phyloP scores from a whole-genome alignment of 2,113 vertebrate genomes.

The Scomber scombrus region DNA sequence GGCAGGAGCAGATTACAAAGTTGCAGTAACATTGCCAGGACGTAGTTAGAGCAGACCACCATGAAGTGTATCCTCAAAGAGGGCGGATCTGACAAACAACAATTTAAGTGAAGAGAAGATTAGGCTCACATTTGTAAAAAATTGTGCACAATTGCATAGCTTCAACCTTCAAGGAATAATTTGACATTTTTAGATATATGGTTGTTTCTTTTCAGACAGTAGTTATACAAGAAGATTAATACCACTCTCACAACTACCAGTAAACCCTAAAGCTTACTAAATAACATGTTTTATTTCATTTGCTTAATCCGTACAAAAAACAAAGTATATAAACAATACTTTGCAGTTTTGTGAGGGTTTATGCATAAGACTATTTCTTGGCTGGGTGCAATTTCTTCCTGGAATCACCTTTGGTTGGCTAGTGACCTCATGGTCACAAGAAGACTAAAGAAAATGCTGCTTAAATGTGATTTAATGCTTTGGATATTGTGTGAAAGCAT shows the following conservation, averaged over 20 bases:
- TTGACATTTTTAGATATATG: not conserved
- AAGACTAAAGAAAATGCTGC: not conserved
- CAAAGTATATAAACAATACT: no score
- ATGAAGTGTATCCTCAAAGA: constrained; percentile 46
- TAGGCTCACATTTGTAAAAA: constrained; percentile 1
- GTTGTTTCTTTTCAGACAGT: not conserved
- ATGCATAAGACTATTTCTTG: not conserved
- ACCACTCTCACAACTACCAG: not conserved
- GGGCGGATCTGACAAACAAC: constrained; percentile 59
- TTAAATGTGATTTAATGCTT: no score
- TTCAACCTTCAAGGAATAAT: not conserved
- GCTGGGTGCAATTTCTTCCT: no score
- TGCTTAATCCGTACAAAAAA: no score
- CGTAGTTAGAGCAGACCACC: constrained; percentile 69
- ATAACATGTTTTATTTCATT: not conserved
- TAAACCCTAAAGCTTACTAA: not conserved
- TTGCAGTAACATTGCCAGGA: constrained; percentile 53
- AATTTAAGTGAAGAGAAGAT: constrained; percentile 22
- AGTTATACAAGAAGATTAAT: not conserved
- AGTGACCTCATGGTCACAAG: not conserved
- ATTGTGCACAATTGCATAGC: no score
- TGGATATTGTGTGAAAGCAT: no score
- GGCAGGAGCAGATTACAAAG: constrained; percentile 62
- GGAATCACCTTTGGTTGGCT: not conserved
- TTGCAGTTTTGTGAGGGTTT: not conserved